A percentile compares a stretch with the other conserved stretches of the same genome.
Evolutionary conservation across 2,797 vertebrate species (phyloP).

Genomic region (Anabas testudineus): DNA sequence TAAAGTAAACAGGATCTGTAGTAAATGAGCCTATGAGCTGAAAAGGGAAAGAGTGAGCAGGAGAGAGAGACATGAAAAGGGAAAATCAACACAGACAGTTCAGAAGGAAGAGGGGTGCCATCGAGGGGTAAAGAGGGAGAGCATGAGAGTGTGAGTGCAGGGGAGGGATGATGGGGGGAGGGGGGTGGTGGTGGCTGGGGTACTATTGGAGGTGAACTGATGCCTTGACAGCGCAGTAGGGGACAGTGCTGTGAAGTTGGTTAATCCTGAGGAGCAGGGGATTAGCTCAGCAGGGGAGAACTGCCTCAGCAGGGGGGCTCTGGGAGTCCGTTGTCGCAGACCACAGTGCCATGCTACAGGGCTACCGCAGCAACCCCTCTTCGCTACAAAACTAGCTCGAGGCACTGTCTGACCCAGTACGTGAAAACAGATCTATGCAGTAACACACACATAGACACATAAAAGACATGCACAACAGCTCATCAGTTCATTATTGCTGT

Average conservation of each 20-base stretch:
- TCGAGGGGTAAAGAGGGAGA: conserved; percentile 24
- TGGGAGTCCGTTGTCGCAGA: conserved; percentile 63
- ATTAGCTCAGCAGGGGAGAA: conserved; percentile 81
- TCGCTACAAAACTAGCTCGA: conserved; percentile 22
- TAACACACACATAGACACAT: conserved; percentile 22
- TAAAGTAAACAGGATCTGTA: conserved; percentile 5
- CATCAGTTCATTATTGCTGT: conserved; percentile 48
- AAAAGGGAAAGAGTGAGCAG: background rate
- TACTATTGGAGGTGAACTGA: conserved; percentile 33
- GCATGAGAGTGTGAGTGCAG: conserved; percentile 17
- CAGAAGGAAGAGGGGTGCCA: background rate
- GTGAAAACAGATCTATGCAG: conserved; percentile 29
- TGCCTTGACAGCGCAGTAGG: conserved; percentile 78
- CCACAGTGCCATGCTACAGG: conserved; percentile 44
- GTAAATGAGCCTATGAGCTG: conserved; percentile 7
- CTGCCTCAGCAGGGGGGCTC: conserved; percentile 57
- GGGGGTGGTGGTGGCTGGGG: conserved; percentile 3
- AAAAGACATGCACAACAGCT: conserved; percentile 49
- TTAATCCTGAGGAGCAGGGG: conserved; percentile 81
- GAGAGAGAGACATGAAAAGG: conserved; percentile 21
- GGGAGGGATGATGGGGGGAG: conserved; percentile 16
- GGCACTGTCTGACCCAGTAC: conserved; percentile 57
- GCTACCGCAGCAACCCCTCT: conserved; percentile 11
- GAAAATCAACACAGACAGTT: conserved; percentile 43
- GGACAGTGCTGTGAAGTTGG: conserved; percentile 77